Conservation (phyloP, 2,888 invertebrate species). For the Dryobotodes eremita region DNA sequence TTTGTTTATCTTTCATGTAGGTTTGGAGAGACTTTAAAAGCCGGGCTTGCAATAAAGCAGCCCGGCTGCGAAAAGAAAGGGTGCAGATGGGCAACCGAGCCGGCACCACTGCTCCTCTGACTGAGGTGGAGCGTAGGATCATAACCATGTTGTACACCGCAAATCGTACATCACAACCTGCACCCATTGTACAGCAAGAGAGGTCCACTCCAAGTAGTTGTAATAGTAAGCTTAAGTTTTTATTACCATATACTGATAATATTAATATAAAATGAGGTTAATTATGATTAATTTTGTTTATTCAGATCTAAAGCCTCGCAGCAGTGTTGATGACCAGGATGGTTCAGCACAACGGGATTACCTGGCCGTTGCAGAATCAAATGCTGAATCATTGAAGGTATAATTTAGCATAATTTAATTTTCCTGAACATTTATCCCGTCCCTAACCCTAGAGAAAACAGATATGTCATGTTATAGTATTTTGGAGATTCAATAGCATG, state of each 20-base stretch:
- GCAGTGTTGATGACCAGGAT: background rate
- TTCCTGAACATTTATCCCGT: background rate
- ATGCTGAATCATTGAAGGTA: background rate
- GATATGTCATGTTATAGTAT: background rate
- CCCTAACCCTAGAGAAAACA: background rate
- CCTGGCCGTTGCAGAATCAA: background rate
- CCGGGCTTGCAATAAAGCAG: background rate
- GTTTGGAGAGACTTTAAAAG: slow-evolving; percentile 13
- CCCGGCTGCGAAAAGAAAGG: background rate
- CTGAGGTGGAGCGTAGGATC: background rate
- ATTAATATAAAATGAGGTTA: background rate
- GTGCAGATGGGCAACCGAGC: background rate
- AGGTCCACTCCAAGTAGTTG: no score
- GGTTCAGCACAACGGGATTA: background rate
- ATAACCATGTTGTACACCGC: background rate
- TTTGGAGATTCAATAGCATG: background rate
- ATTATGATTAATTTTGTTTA: background rate
- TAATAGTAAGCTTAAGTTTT: no score
- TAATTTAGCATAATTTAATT: background rate
- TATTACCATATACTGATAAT: no score
- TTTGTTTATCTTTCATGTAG: background rate
- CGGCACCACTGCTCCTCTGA: background rate
- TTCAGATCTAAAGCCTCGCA: background rate
- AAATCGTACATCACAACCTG: no score
- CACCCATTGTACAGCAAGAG: no score